These are phyloP conservation scores for Porites lobata DNA, from an alignment of 92 coral and sea anemone genomes.

Conservation along the genomic window DNA sequence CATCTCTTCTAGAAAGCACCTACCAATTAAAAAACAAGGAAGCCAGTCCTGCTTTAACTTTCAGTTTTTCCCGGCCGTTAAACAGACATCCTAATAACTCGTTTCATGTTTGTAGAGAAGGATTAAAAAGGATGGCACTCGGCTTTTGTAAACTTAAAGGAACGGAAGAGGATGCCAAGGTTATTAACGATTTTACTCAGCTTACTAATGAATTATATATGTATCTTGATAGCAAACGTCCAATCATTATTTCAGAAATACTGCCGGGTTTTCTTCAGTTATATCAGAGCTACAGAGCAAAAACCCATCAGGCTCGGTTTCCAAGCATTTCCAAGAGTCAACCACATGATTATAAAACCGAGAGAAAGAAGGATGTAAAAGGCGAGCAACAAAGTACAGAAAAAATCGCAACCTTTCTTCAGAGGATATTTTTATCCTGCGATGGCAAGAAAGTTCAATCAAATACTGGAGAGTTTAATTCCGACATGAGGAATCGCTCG, in stretches of 20 bases:
- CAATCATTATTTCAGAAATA: neutral
- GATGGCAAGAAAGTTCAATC: neutral
- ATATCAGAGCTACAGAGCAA: slow-evolving; percentile 3
- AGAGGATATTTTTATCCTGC: neutral
- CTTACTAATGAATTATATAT: neutral
- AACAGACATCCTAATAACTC: neutral
- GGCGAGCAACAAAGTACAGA: neutral
- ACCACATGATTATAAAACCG: neutral
- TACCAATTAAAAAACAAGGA: neutral
- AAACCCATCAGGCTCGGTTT: neutral
- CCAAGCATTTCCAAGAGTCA: neutral
- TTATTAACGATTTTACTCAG: neutral
- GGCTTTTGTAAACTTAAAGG: neutral
- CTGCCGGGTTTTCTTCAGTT: neutral
- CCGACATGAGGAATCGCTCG: neutral
- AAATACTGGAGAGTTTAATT: neutral
- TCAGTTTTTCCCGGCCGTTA: neutral
- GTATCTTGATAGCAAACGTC: neutral
- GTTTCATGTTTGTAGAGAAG: neutral
- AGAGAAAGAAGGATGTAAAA: neutral
- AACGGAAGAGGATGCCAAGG: neutral
- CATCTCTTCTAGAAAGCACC: neutral
- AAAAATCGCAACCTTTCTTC: neutral
- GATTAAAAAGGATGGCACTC: neutral
- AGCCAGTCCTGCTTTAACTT: slow-evolving; percentile 9